Evolutionary conservation across 2,797 vertebrate species (phyloP), one percentile per base, ranked within the genome.

Genomic region (Enteromius fasciolatus): DNA sequence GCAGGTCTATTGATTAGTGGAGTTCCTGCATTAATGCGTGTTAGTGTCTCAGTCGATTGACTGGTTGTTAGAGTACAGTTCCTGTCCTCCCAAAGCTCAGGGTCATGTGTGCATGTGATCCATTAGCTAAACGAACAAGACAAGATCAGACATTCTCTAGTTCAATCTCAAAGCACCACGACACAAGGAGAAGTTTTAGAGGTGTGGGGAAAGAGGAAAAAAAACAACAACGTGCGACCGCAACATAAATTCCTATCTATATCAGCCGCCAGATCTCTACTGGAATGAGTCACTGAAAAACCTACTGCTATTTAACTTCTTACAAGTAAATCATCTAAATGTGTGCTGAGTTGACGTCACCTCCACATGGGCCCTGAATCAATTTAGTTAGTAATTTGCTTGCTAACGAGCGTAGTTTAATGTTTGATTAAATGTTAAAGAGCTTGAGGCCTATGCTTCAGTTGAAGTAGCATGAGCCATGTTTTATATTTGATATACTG

Each of bases 1-100:
- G 85, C 68, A 68, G 74, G 67, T 92, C 89, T 94, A 94, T 95
- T 94, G 94, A 94, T 94, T 91, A 87, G 87, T 88, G 81, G 67
- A 81, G 87, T 82, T 93, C 89, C 88, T 93, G 92, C 93, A 92
- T 94, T 92, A 92, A 91, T 88, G 93, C 80, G 80, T 91, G 85
- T 85, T 81, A 87, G 87, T 84, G 73, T 83, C 36, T 85, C 80
- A 80, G 85, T 87, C 82, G 89, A 93, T 93, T 31, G 92, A 93
- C 90, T 89, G 87, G 86, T 90, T 91, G 89, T 87, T 72, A 18
- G 66, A 31, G 86, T 83, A 87, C 57, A 28, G 68, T 74, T 78
- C 52, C 80, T 74, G 81, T 79, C 81, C 82, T 52, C 74, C 54
- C 75, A 76, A 59, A 76, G 86, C 86, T 82, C 59, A 4, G 74